These are phyloP conservation scores for Apeltes quadracus DNA, from an alignment of 2,113 vertebrate genomes.

Conservation along the genomic window DNA sequence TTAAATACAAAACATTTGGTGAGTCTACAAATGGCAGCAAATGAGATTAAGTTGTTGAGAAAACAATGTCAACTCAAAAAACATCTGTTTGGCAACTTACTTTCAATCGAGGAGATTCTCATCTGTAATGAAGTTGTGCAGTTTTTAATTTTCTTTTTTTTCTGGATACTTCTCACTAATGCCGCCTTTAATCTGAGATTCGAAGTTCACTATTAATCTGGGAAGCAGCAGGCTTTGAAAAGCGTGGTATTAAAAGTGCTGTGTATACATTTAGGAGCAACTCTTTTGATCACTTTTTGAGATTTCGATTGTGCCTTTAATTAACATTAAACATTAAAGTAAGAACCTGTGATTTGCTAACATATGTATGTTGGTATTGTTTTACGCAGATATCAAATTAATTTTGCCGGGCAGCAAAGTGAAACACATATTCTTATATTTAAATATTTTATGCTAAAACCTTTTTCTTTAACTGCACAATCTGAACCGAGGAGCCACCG, in stretches of 20 bases:
- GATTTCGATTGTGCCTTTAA: not conserved
- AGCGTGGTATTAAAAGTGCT: not conserved
- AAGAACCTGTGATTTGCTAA: not conserved
- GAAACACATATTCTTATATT: not conserved
- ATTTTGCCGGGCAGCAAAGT: not conserved
- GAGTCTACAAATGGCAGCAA: not conserved
- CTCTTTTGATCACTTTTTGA: not conserved
- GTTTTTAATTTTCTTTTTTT: not conserved
- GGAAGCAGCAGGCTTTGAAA: not conserved
- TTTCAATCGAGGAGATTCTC: not conserved
- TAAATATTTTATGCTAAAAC: not conserved
- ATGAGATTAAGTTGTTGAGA: not conserved
- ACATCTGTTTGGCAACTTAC: not conserved
- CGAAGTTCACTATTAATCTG: not conserved
- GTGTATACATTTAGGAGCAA: not conserved
- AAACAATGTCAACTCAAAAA: not conserved
- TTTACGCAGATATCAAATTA: not conserved
- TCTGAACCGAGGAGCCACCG: not conserved
- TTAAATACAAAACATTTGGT: not conserved
- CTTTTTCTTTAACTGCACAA: not conserved
- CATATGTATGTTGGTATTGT: not conserved
- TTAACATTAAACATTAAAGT: not conserved
- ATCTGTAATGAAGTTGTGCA: not conserved
- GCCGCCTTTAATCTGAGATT: not conserved
- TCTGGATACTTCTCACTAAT: not conserved